phyloP scores from a whole-genome alignment of 2,888 invertebrate genomes.

The Volucella inflata region DNA sequence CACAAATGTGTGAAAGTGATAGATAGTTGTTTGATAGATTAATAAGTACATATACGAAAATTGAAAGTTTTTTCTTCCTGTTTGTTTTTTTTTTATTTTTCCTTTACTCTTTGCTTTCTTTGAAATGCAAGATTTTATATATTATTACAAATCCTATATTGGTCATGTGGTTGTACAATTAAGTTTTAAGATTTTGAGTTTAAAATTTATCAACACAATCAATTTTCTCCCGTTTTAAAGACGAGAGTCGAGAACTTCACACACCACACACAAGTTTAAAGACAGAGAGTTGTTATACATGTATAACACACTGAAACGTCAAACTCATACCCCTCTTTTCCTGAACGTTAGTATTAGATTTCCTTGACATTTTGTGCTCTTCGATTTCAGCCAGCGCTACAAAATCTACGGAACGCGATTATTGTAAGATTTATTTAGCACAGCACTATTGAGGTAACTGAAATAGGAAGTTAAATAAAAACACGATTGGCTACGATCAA shows the following conservation, averaged over 20 bases:
- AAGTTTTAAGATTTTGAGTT: not conserved
- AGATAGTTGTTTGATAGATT: conserved; percentile 20
- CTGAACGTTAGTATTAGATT: not conserved
- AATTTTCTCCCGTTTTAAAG: conserved; percentile 9
- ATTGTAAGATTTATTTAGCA: too few relatives aligned
- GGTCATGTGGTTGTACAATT: not conserved
- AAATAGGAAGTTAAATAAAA: too few relatives aligned
- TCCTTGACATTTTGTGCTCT: too few relatives aligned
- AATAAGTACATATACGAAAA: conserved; percentile 34
- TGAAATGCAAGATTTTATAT: conserved; percentile 6
- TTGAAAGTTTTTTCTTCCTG: conserved; percentile 56
- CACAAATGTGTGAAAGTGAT: conserved; percentile 35
- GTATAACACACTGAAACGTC: not conserved
- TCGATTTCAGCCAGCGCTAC: too few relatives aligned
- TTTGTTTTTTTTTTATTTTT: conserved; percentile 34
- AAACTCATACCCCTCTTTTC: not conserved
- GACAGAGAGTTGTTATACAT: not conserved
- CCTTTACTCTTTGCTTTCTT: not conserved
- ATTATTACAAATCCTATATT: conserved; percentile 17
- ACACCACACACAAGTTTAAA: conserved; percentile 10
- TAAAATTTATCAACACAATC: conserved; percentile 26
- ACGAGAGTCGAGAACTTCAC: conserved; percentile 27
- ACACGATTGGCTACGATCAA: too few relatives aligned
- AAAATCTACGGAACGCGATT: too few relatives aligned
- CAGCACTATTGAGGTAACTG: too few relatives aligned